phyloP scores from a whole-genome alignment of 2,888 invertebrate species.

The Ferdinandea cuprea region DNA sequence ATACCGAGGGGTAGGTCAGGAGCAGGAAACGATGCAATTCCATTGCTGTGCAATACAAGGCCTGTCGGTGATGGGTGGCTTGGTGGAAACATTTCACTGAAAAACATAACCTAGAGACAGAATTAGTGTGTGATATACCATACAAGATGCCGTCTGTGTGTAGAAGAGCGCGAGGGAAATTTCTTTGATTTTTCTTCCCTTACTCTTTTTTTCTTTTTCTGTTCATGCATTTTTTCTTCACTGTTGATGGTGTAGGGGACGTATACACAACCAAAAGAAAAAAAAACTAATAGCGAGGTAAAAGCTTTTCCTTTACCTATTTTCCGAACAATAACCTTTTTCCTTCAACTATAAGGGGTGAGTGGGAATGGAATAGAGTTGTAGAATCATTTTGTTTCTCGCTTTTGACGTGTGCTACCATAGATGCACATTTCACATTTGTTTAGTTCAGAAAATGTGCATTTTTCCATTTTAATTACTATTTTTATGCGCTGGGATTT shows the following conservation, averaged over 20 bases:
- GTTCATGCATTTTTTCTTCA: conserved; percentile 18
- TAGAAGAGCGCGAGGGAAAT: conserved; percentile 12
- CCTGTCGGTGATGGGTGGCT: conserved; percentile 28
- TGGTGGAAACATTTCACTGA: conserved; percentile 45
- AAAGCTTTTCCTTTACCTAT: conserved; percentile 78
- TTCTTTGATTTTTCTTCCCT: conserved; percentile 57
- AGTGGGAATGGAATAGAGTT: neutral
- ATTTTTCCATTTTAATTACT: conserved; percentile 66
- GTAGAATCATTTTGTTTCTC: conserved; percentile 8
- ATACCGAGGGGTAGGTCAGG: conserved; percentile 73
- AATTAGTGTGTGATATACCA: conserved; percentile 53
- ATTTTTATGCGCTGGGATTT: conserved; percentile 54
- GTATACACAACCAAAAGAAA: too few species aligned
- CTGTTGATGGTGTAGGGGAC: conserved; percentile 2
- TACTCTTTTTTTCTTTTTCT: conserved; percentile 11
- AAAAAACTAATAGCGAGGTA: conserved; percentile 57
- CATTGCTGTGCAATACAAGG: conserved; percentile 62
- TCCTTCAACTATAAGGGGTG: conserved; percentile 75
- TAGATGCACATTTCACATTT: conserved; percentile 61
- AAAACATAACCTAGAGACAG: conserved; percentile 74
- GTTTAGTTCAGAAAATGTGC: conserved; percentile 50
- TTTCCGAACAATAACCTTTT: conserved; percentile 78
- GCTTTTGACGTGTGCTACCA: conserved; percentile 1
- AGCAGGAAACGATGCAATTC: conserved; percentile 71
- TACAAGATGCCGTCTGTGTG: neutral